Conservation (phyloP, 2,888 invertebrate species). For the Limulus polyphemus region DNA sequence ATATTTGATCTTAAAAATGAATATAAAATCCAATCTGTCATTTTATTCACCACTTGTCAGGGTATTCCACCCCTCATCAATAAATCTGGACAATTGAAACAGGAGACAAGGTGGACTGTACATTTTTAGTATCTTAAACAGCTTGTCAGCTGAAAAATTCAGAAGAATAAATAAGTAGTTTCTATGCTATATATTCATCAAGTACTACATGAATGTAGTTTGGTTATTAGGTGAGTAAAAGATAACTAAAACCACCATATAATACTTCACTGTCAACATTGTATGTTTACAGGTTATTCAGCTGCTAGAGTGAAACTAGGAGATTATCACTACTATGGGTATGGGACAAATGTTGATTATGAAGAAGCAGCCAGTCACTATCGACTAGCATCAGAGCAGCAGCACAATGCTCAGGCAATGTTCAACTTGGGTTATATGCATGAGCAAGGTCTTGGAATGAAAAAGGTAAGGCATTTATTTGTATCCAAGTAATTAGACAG, state of each 20-base stretch:
- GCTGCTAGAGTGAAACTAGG: constrained; percentile 70
- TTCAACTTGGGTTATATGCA: constrained; percentile 99
- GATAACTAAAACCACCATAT: neutral
- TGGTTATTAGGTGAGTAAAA: neutral
- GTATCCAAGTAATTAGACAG: no score
- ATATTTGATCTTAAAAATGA: no score
- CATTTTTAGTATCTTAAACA: no score
- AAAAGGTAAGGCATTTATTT: constrained; percentile 38
- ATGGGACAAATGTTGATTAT: constrained; percentile 80
- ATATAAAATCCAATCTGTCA: no score
- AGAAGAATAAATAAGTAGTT: no score
- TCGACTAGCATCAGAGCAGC: constrained; percentile 79
- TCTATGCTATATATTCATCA: no score
- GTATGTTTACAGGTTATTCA: constrained; percentile 21
- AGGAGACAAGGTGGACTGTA: no score
- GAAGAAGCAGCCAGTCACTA: constrained; percentile 86
- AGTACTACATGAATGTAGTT: no score
- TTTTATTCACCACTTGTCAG: no score
- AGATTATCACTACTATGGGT: constrained; percentile 96
- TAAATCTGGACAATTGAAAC: no score
- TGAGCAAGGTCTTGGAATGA: constrained; percentile 87
- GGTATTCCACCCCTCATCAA: no score
- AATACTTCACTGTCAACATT: neutral
- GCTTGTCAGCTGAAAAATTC: no score
- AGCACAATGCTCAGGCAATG: constrained; percentile 94